Conservation (phyloP, 2,888 invertebrate species). For the Lamproptera curius region DNA sequence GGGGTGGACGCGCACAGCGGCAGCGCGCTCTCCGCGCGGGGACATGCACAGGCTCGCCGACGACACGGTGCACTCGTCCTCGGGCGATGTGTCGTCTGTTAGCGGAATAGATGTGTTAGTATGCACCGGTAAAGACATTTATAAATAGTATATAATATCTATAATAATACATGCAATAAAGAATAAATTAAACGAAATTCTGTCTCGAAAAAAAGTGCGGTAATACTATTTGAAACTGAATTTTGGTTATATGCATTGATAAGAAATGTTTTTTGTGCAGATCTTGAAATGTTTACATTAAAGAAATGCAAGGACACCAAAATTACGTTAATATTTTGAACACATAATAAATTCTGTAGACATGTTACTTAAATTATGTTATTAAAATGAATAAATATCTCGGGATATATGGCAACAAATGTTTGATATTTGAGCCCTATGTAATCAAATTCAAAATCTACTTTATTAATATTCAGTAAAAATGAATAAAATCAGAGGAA, state of each 20-base stretch:
- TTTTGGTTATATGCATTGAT: not conserved
- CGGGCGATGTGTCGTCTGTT: constrained; percentile 55
- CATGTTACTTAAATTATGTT: no score
- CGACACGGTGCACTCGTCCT: constrained; percentile 58
- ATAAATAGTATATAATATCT: not conserved
- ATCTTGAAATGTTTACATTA: not conserved
- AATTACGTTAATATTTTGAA: no score
- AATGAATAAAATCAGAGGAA: no score
- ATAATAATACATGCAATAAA: not conserved
- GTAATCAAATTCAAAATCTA: no score
- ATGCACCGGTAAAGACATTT: not conserved
- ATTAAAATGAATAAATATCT: no score
- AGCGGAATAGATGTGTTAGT: no score
- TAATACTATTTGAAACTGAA: not conserved
- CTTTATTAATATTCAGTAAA: no score
- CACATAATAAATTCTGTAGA: no score
- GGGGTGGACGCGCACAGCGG: constrained; percentile 50
- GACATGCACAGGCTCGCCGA: constrained; percentile 68
- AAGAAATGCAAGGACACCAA: no score
- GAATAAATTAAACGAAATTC: not conserved
- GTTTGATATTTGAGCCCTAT: no score
- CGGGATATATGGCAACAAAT: no score
- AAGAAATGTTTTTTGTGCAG: not conserved
- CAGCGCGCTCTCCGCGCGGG: constrained; percentile 33
- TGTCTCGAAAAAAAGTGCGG: not conserved